Percentiles rank a stretch among this genome's conserved stretches.
Conservation (phyloP, 2,888 invertebrate genomes). For the Eulithis prunata region DNA sequence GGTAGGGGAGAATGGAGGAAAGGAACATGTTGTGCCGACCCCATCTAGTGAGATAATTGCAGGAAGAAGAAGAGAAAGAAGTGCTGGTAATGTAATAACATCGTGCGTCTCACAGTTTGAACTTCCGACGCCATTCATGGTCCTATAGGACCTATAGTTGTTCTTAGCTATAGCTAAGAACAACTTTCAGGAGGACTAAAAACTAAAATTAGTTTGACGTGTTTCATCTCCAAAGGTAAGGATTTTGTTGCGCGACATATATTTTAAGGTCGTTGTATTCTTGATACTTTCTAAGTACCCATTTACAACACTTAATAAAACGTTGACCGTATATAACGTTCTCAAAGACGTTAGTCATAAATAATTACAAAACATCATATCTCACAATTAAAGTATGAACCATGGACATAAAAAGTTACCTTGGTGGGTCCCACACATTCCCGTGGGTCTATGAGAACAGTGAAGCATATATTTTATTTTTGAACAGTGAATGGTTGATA, state of each 20-base stretch:
- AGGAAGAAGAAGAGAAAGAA: too few relatives aligned
- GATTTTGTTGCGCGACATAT: not conserved
- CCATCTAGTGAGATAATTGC: too few relatives aligned
- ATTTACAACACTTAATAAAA: constrained; percentile 31
- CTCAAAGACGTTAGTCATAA: constrained; percentile 60
- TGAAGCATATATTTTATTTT: constrained; percentile 66
- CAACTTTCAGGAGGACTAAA: too few relatives aligned
- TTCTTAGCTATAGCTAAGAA: too few relatives aligned
- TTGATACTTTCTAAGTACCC: constrained; percentile 32
- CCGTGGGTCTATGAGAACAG: constrained; percentile 70
- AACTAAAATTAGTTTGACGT: not conserved
- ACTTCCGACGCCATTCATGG: not conserved
- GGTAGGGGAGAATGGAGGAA: too few relatives aligned
- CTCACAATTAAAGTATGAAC: constrained; percentile 67
- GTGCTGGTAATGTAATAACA: constrained; percentile 8
- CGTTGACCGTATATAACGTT: constrained; percentile 41
- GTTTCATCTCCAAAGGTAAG: not conserved
- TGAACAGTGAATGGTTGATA: constrained; percentile 67
- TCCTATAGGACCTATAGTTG: too few relatives aligned
- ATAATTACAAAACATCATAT: constrained; percentile 68
- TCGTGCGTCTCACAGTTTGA: constrained; percentile 2
- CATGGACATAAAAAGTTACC: constrained; percentile 64
- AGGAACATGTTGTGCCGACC: too few relatives aligned
- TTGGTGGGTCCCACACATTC: constrained; percentile 58
- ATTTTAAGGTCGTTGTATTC: constrained; percentile 13